Percentiles rank a stretch among this genome's conserved stretches.
These are phyloP conservation scores for Gymnopithys bicolor DNA, from an alignment of 2,797 vertebrate genomes.

Conservation along the genomic window DNA sequence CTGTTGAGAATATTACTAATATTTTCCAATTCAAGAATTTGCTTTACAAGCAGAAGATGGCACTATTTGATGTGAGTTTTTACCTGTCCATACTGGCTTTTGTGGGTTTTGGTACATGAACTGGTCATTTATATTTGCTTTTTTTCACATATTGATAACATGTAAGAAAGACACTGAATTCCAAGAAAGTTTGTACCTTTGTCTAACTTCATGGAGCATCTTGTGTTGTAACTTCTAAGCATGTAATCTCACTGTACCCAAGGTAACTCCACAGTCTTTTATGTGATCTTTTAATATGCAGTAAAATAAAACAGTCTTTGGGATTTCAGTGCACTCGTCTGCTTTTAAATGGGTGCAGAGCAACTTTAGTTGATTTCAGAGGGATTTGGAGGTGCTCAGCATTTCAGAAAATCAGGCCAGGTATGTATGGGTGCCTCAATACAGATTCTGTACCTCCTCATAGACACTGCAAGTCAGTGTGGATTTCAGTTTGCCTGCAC, in stretches of 20 bases:
- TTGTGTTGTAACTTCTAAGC: neutral
- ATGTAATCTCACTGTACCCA: neutral
- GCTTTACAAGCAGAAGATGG: neutral
- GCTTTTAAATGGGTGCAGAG: neutral
- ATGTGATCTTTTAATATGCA: neutral
- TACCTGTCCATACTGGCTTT: neutral
- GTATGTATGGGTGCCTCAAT: neutral
- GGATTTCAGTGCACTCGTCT: conserved; percentile 2
- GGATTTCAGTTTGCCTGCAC: neutral
- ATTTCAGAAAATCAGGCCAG: conserved; percentile 1
- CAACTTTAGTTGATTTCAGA: neutral
- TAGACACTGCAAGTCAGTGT: neutral
- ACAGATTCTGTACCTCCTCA: neutral
- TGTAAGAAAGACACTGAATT: neutral
- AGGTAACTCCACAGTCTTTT: neutral
- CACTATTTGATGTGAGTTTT: neutral
- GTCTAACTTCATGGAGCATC: neutral
- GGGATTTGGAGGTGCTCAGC: neutral
- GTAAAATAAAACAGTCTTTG: neutral
- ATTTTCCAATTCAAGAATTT: neutral
- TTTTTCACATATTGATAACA: neutral
- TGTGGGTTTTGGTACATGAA: neutral
- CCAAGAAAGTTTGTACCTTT: neutral
- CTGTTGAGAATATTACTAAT: neutral
- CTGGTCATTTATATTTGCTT: neutral